Evolutionary conservation across 2,797 vertebrate genomes (phyloP), one percentile per base, ranked within the genome.

Genomic region (Characodon lateralis): DNA sequence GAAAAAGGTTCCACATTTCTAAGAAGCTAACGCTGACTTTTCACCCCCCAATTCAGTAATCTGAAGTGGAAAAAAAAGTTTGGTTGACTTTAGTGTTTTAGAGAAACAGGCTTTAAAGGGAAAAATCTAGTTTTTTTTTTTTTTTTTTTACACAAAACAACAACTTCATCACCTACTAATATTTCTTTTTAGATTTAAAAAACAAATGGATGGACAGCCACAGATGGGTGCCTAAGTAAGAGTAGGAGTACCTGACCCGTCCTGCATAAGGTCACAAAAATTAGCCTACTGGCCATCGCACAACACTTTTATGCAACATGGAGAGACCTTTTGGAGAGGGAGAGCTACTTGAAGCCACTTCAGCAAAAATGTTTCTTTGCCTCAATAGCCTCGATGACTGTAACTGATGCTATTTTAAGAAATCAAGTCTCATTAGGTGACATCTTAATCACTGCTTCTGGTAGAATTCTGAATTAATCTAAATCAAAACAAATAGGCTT

Each of bases 161-260:
- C n/a, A 58, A 13, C 12, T 13, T 58, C 3, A 26, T 26, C n/a
- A 26, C 22, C 3, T 26, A 58, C 55, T 12, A 26, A 46, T 7
- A 22, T 55, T 55, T 55, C 7, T 65, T 9, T 39, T 63, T 39
- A 35, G 20, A 43, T 66, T 53, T 48, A 72, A 83, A 82, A 50
- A 78, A 82, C 82, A 61, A 72, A 73, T 61, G 5, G 39, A 66
- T 55, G 75, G 69, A 78, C 68, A 85, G 78, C 31, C 71, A 78
- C 70, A 85, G 78, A 87, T 87, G 81, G 71, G 79, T 85, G 84
- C 78, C 83, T 46, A 5, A 46, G 14, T n/a, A 46, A 69, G 24
- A 24, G 72, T 72, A 83, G 84, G 81, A 92, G 85, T 76, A 85
- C 85, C 90, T 90, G 88, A 91, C 84, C 80, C 0, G 48, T 90